Percentiles rank a stretch among this genome's conserved stretches.
Evolutionary conservation across 2,888 invertebrate species (phyloP).

Genomic region (Pandemis heparana): DNA sequence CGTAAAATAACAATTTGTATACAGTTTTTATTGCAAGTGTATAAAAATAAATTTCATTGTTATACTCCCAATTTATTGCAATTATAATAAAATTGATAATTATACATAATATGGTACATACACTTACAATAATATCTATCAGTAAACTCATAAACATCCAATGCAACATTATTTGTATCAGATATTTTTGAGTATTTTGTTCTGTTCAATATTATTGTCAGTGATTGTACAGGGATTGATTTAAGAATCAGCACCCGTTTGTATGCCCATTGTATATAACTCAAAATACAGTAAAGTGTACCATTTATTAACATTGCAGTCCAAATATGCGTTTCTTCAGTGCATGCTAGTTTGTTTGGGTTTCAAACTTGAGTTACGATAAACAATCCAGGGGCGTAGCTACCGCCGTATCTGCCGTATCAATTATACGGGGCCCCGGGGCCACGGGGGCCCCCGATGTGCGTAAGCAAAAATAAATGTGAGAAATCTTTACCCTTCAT

Average conservation of each 20-base stretch:
- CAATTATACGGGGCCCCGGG: too few relatives aligned
- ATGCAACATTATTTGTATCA: too few relatives aligned
- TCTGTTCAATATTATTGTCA: too few relatives aligned
- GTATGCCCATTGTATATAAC: slow-evolving; percentile 31
- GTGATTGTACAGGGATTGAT: slow-evolving; percentile 19
- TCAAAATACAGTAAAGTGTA: slow-evolving; percentile 44
- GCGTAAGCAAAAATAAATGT: too few relatives aligned
- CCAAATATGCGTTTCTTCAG: slow-evolving; percentile 38
- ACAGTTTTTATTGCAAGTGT: background rate
- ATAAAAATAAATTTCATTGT: slow-evolving; percentile 32
- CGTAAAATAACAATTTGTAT: slow-evolving; percentile 31
- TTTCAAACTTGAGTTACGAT: slow-evolving; percentile 45
- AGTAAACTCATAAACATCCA: too few relatives aligned
- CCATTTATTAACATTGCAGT: slow-evolving; percentile 26
- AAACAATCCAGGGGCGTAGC: too few relatives aligned
- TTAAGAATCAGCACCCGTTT: slow-evolving; percentile 20
- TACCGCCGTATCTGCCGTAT: too few relatives aligned
- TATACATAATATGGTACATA: too few relatives aligned
- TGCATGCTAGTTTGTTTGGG: slow-evolving; percentile 43
- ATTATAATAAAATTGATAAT: background rate
- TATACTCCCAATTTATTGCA: slow-evolving; percentile 28
- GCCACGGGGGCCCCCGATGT: too few relatives aligned
- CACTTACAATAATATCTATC: too few relatives aligned
- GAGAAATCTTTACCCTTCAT: too few relatives aligned
- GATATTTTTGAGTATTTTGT: too few relatives aligned